These are phyloP conservation scores for Netelia melanura DNA, from an alignment of 2,888 invertebrate species.

Conservation along the genomic window DNA sequence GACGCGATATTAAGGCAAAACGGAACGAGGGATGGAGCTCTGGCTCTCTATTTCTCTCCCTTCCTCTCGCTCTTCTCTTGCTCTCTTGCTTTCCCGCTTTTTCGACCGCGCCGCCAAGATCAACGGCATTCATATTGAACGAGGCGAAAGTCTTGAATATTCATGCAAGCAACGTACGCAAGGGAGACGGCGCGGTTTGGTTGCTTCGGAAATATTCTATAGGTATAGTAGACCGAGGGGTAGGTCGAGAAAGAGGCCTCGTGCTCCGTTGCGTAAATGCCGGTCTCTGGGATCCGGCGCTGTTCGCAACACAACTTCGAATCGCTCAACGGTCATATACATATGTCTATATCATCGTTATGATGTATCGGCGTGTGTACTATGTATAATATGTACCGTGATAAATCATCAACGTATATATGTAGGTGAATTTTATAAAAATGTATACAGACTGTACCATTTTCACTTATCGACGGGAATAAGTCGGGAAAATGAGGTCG, in stretches of 20 bases:
- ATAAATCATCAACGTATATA: too few species aligned
- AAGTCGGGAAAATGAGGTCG: too few species aligned
- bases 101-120: conserved; percentile 78
- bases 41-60: conserved; percentile 28
- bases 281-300: conserved; percentile 44
- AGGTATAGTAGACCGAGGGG: conserved; percentile 17
- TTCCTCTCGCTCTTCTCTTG: conserved; percentile 26
- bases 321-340: conserved; percentile 69
- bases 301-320: conserved; percentile 76
- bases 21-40: conserved; percentile 52
- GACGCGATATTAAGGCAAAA: conserved; percentile 52
- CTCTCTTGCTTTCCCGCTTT: conserved; percentile 24
- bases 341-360: background rate
- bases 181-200: conserved; percentile 61
- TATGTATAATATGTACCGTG: conserved; percentile 1
- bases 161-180: conserved; percentile 77
- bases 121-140: conserved; percentile 84
- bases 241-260: conserved; percentile 67
- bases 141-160: conserved; percentile 81
- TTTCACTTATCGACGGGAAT: too few species aligned
- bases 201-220: conserved; percentile 49
- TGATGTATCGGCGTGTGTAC: background rate
- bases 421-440: too few species aligned
- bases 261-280: conserved; percentile 12
- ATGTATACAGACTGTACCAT: too few species aligned